A percentile compares a stretch with the other conserved stretches of the same genome.
Conservation (phyloP, 2,113 vertebrate species). For the Poicephalus meyeri region DNA sequence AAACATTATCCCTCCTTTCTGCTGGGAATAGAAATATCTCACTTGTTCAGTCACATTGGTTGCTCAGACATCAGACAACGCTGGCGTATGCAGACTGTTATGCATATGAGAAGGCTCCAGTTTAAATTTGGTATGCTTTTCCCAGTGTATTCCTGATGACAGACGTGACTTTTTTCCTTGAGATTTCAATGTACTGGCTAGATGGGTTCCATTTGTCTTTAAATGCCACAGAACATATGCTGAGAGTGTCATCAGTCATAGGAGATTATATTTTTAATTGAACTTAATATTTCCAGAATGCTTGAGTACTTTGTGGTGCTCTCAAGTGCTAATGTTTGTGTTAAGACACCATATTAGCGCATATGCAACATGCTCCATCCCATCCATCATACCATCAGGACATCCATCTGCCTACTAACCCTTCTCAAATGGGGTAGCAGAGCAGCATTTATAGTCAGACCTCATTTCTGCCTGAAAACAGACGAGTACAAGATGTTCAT, state of each 20-base stretch:
- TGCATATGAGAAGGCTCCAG: neutral
- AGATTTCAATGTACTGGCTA: neutral
- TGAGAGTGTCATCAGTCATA: neutral
- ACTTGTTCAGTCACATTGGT: neutral
- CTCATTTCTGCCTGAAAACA: conserved; percentile 4
- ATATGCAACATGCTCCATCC: neutral
- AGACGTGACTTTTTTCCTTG: neutral
- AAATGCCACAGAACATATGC: neutral
- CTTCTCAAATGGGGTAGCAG: neutral
- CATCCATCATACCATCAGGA: neutral
- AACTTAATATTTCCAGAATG: neutral
- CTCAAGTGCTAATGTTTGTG: neutral
- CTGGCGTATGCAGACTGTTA: neutral
- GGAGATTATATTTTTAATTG: neutral
- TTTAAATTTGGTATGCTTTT: neutral
- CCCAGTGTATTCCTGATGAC: neutral
- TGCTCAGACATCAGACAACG: neutral
- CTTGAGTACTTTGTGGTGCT: neutral
- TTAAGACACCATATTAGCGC: neutral
- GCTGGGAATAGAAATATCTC: neutral
- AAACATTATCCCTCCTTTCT: neutral
- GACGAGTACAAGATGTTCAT: neutral
- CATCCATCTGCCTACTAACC: neutral
- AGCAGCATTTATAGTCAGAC: neutral
- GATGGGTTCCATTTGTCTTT: neutral